Evolutionary conservation across 92 coral and sea anemone genomes (phyloP).

Genomic region (Meandrina meandrites): DNA sequence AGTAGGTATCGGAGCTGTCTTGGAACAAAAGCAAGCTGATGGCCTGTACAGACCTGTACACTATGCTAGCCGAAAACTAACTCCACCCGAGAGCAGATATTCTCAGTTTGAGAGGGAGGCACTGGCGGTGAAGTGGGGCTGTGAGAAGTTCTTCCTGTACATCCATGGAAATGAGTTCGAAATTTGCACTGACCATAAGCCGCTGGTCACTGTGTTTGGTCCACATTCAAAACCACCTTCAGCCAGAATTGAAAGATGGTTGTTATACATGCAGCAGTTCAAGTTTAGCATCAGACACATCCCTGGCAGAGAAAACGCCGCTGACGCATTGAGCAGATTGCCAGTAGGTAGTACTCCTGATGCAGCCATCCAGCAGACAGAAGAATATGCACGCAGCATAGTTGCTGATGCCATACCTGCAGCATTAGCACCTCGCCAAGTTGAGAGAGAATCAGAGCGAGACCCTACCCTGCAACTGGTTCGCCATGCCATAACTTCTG

Average conservation of each 20-base stretch:
- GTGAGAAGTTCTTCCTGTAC: conserved; percentile 60
- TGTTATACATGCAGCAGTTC: too few relatives aligned
- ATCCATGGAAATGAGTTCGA: conserved; percentile 8
- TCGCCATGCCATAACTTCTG: conserved; percentile 27
- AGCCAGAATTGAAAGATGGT: too few relatives aligned
- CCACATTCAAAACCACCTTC: conserved; percentile 55
- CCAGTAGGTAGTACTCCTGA: conserved; percentile 31
- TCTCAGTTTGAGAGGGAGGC: conserved; percentile 77
- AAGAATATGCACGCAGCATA: conserved; percentile 50
- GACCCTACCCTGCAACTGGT: not conserved
- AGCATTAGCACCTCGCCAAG: conserved; percentile 28
- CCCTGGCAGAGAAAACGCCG: too few relatives aligned
- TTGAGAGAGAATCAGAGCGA: conserved; percentile 20
- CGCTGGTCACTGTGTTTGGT: conserved; percentile 37
- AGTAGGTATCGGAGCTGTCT: too few relatives aligned
- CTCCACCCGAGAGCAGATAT: conserved; percentile 52
- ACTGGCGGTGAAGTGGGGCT: conserved; percentile 60
- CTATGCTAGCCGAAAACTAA: conserved; percentile 76
- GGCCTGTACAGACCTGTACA: conserved; percentile 66
- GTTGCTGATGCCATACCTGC: conserved; percentile 29
- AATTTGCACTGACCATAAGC: conserved; percentile 57
- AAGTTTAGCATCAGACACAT: too few relatives aligned
- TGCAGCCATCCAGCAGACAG: conserved; percentile 26
- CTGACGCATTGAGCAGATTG: conserved; percentile 52
- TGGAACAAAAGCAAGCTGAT: conserved; percentile 21